phyloP scores from a whole-genome alignment of 2,888 invertebrate genomes.

The Agrenia bidenticulata region DNA sequence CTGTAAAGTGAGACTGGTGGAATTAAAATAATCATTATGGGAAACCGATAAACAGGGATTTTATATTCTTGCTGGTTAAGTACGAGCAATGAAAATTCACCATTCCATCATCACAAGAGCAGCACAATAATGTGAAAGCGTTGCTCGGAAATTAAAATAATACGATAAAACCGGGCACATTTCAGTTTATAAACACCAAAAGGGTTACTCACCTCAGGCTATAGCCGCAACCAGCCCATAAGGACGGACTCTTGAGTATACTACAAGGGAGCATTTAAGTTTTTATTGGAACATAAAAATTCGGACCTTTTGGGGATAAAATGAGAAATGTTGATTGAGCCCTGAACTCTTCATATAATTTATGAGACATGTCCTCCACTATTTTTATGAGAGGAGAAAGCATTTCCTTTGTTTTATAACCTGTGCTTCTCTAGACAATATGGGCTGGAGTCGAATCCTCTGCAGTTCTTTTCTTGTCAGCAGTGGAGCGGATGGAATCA shows the following conservation, averaged over 20 bases:
- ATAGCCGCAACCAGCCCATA: too few relatives aligned
- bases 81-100: conserved; percentile 11
- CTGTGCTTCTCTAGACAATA: too few relatives aligned
- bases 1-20: background rate
- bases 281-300: conserved; percentile 19
- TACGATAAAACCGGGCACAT: too few relatives aligned
- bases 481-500: too few relatives aligned
- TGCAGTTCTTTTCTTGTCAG: too few relatives aligned
- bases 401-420: conserved; percentile 3
- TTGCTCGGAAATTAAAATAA: conserved; percentile 8
- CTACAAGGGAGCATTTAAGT: conserved; percentile 15
- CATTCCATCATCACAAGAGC: background rate
- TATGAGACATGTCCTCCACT: background rate
- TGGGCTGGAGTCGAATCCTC: too few relatives aligned
- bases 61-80: background rate
- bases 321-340: conserved; percentile 23
- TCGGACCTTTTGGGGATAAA: conserved; percentile 15
- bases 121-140: conserved; percentile 13
- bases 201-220: too few relatives aligned
- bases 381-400: conserved; percentile 4
- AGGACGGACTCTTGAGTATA: too few relatives aligned
- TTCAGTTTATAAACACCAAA: too few relatives aligned
- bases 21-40: conserved; percentile 11
- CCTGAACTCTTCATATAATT: background rate
- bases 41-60: conserved; percentile 12